These are phyloP conservation scores for Serripes groenlandicus DNA, from an alignment of 2,888 invertebrate genomes.

Conservation along the genomic window DNA sequence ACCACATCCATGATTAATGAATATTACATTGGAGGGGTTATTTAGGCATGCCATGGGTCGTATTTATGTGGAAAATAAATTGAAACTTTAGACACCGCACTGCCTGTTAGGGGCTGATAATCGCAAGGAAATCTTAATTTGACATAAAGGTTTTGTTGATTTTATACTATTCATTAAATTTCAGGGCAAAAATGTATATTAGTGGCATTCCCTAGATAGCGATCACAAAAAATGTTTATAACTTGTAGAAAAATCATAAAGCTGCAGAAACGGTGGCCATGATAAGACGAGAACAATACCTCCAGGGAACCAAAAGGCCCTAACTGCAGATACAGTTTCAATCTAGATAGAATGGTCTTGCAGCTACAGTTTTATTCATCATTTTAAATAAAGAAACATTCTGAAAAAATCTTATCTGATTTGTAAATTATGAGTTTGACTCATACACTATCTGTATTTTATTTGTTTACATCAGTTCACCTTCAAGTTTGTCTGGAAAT, in stretches of 20 bases:
- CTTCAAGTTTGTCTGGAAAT: conserved; percentile 9
- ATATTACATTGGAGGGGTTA: conserved; percentile 10
- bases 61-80: conserved; percentile 52
- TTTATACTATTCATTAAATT: conserved; percentile 42
- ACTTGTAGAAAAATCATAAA: conserved; percentile 31
- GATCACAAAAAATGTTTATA: conserved; percentile 23
- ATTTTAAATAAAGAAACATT: conserved; percentile 27
- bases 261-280: conserved; percentile 23
- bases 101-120: conserved; percentile 34
- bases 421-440: conserved; percentile 25
- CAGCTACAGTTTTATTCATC: background rate
- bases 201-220: conserved; percentile 35
- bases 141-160: conserved; percentile 41
- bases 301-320: background rate
- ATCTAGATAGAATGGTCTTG: background rate
- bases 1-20: conserved; percentile 18
- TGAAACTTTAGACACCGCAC: conserved; percentile 33
- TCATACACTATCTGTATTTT: conserved; percentile 19
- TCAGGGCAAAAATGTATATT: conserved; percentile 36
- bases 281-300: conserved; percentile 15
- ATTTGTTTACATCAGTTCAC: conserved; percentile 25
- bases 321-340: background rate
- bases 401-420: conserved; percentile 13
- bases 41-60: background rate
- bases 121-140: conserved; percentile 25